phyloP scores from a whole-genome alignment of 2,113 vertebrate species.

The Clarias magur region DNA sequence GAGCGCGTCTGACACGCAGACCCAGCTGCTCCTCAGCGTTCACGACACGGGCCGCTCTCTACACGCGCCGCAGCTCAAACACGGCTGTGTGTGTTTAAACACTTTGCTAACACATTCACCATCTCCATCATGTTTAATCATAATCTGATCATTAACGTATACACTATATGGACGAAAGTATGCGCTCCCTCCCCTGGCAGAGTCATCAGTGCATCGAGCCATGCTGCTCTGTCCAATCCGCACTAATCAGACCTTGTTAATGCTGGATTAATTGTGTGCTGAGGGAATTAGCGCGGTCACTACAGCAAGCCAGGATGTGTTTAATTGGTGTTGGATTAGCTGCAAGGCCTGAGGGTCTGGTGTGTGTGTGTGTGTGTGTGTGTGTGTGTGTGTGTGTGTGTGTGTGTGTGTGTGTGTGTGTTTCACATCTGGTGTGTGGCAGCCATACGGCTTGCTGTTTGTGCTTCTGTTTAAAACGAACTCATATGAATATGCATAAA shows the following conservation, averaged over 20 bases:
- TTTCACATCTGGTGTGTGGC: neutral
- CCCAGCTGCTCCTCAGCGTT: neutral
- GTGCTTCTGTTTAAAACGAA: neutral
- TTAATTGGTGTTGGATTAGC: slow-evolving; percentile 11
- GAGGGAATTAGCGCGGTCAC: slow-evolving; percentile 1
- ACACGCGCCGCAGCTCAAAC: neutral
- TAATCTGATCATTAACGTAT: neutral
- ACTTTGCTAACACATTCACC: neutral
- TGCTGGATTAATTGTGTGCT: neutral
- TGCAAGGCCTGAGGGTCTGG: neutral
- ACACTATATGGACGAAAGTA: neutral
- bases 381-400: slow-evolving; percentile 7
- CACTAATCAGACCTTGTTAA: neutral
- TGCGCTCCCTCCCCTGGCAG: neutral
- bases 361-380: slow-evolving; percentile 11
- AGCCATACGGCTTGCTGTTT: neutral
- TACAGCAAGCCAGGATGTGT: slow-evolving; percentile 1
- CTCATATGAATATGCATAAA: neutral
- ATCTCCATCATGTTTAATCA: neutral
- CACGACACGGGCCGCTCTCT: neutral
- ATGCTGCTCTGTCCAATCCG: neutral
- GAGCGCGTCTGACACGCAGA: neutral
- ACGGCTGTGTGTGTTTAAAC: neutral
- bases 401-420: slow-evolving; percentile 20
- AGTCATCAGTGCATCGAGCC: neutral